A percentile compares a stretch with the other conserved stretches of the same genome.
Evolutionary conservation across 1,140 invertebrate species (phyloP).

Genomic region (Octopus sinensis): DNA sequence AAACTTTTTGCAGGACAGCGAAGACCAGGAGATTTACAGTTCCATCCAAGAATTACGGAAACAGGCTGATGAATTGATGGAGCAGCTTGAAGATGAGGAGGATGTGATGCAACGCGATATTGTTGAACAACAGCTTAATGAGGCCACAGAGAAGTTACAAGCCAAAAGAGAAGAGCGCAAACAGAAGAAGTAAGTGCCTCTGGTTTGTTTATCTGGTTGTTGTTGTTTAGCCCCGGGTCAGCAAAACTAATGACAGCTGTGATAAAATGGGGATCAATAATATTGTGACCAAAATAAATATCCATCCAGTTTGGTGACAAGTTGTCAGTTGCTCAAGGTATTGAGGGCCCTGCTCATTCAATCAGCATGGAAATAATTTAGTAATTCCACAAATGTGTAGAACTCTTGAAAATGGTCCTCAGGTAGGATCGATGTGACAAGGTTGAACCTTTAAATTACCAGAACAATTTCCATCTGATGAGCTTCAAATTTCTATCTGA

Average conservation of each 20-base stretch:
- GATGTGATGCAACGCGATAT: conserved; percentile 30
- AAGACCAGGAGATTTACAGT: conserved; percentile 52
- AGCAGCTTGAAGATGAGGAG: conserved; percentile 36
- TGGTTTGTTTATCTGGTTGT: background rate
- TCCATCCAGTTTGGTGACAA: background rate
- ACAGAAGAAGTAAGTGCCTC: conserved; percentile 40
- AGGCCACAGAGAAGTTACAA: conserved; percentile 42
- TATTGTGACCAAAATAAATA: background rate
- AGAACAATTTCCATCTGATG: too few relatives aligned
- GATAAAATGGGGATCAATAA: background rate
- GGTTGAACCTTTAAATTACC: too few relatives aligned
- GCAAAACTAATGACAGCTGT: background rate
- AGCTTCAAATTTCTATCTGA: too few relatives aligned
- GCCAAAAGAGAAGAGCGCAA: conserved; percentile 48
- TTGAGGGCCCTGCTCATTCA: background rate
- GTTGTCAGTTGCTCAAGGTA: background rate
- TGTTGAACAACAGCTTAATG: conserved; percentile 34
- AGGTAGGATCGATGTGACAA: too few relatives aligned
- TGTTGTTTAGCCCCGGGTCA: background rate
- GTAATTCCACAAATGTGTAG: background rate
- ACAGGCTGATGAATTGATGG: conserved; percentile 39
- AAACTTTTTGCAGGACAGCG: conserved; percentile 39
- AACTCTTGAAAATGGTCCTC: too few relatives aligned
- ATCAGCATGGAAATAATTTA: background rate
- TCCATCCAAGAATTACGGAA: conserved; percentile 51